These are phyloP conservation scores for Lepus timidus DNA, from an alignment of 2,113 vertebrate species.

Conservation along the genomic window DNA sequence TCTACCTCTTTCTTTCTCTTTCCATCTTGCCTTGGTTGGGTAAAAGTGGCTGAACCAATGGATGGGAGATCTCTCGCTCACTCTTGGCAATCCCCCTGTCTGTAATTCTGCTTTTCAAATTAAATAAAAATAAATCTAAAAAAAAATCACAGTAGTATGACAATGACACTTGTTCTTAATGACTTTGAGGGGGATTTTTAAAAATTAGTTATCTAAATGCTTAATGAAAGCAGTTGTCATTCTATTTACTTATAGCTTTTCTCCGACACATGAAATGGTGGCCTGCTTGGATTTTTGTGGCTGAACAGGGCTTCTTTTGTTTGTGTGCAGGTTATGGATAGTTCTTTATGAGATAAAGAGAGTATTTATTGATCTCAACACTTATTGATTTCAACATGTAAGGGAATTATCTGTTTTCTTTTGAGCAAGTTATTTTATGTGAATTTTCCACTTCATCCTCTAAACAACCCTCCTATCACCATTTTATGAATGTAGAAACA, in stretches of 20 bases:
- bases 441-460: neutral
- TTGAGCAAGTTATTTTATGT: neutral
- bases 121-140: no score
- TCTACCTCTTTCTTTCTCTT: neutral
- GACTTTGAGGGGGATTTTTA: neutral
- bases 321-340: neutral
- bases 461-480: neutral
- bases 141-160: neutral
- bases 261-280: neutral
- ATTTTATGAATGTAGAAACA: constrained; percentile 40
- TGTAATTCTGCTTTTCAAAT: no score
- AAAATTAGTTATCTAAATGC: neutral
- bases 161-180: neutral
- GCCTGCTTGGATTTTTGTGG: neutral
- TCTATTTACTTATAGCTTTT: neutral
- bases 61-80: no score
- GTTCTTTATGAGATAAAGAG: neutral
- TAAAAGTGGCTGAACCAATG: neutral
- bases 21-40: neutral
- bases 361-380: neutral
- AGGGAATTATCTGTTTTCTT: neutral
- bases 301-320: neutral
- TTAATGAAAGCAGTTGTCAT: neutral
- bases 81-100: no score
- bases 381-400: no score